phyloP scores from a whole-genome alignment of 2,797 vertebrate genomes.

The Stomatorhinus walkeri region DNA sequence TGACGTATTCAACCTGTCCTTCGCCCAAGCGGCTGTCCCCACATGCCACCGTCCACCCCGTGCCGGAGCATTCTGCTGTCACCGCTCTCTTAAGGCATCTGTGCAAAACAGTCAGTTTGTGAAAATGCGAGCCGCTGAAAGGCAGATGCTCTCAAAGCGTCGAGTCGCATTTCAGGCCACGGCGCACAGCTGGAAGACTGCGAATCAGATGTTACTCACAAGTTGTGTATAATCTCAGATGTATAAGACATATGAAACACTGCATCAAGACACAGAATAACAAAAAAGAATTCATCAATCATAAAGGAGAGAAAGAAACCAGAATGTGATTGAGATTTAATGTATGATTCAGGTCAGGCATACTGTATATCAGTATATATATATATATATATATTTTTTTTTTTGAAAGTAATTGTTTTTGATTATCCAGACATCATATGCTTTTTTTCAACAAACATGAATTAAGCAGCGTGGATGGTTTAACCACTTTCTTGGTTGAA shows the following conservation, averaged over 20 bases:
- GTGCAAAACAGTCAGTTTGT: not conserved
- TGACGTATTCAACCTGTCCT: not conserved
- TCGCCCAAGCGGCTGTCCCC: not conserved
- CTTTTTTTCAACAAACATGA: not conserved
- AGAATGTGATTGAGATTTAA: not conserved
- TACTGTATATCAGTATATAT: not conserved
- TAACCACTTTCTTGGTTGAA: not conserved
- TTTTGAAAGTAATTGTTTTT: not conserved
- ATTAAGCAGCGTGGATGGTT: not conserved
- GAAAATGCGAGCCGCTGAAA: not conserved
- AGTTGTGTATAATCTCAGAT: not conserved
- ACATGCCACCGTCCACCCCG: not conserved
- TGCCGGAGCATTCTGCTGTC: not conserved
- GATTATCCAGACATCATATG: not conserved
- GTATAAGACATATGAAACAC: not conserved
- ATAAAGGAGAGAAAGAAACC: not conserved
- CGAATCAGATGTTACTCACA: not conserved
- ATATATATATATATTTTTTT: too few species aligned
- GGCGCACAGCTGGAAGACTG: not conserved
- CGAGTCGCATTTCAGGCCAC: not conserved
- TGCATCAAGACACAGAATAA: not conserved
- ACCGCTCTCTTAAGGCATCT: not conserved
- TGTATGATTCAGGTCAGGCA: not conserved
- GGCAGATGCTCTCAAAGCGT: not conserved
- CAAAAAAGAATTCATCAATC: not conserved